Base-by-base conservation (phyloP, 2,797 vertebrate genomes). In the Bradypodion pumilum region DNA sequence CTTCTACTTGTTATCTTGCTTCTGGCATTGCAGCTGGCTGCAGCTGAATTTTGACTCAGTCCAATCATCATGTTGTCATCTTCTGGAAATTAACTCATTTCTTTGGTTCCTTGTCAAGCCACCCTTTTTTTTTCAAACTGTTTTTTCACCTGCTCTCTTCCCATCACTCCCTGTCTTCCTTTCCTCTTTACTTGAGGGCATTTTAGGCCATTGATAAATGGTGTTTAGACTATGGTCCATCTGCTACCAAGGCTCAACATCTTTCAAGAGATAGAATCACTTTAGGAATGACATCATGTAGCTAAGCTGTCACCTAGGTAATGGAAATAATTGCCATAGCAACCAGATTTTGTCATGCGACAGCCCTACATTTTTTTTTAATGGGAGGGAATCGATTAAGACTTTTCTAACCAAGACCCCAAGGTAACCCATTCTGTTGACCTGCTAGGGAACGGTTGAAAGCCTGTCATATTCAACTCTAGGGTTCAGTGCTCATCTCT, bases 261-360 rank as follows among this genome's bases (percentile, higher is more conserved):
- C 89, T 85, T 93, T 89, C 75, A 44, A 90, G 82, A 95, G 87
- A 92, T 93, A 93, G 85, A 81, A 89, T 90, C 1, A 2, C 82
- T 93, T 95, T 92, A 91, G 89, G 81, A 80, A 91, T 95, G 94
- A 95, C 91, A 94, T 95, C 92, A 95, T 92, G 91, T 62, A 76
- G 21, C 42, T 92, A 91, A 82, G 90, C 90, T 92, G 89, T 96
- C 95, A 95, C 94, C 94, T 95, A 95, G 95, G 93, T 95, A 95
- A 95, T 95, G 80, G 86, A 91, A 93, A 93, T 95, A 94, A 96
- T 95, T 95, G 88, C 95, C 92, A 95, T 95, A 93, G 95, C 93
- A 96, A 96, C 95, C 88, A 93, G 89, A 23, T 86, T 94, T 94
- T 93, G 93, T 94, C 93, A 92, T 92, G 91, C 81, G 92, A 86